Evolutionary conservation across 1,140 invertebrate species (phyloP).

Genomic region (Cyphomyrmex costatus): DNA sequence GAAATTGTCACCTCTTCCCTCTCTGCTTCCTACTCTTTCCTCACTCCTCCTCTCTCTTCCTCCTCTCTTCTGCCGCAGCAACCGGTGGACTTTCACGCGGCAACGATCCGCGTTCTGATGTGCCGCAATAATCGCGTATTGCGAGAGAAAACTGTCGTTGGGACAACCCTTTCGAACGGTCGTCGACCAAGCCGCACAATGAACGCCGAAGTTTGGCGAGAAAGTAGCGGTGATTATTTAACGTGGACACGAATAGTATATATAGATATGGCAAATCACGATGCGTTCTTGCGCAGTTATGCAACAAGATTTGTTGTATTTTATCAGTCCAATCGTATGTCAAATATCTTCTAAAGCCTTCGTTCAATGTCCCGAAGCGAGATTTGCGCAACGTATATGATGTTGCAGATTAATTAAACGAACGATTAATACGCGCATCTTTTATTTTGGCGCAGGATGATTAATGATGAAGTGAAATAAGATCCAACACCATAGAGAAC

Average conservation of each 20-base stretch:
- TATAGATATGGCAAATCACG: conserved; percentile 39
- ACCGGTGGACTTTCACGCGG: conserved; percentile 79
- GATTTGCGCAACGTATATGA: conserved; percentile 18
- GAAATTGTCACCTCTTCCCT: conserved; percentile 68
- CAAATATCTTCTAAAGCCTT: conserved; percentile 62
- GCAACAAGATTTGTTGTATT: conserved; percentile 27
- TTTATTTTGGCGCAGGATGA: background rate
- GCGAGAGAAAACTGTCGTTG: conserved; percentile 76
- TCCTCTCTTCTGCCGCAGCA: conserved; percentile 44
- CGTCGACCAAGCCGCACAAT: conserved; percentile 29
- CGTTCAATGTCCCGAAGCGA: background rate
- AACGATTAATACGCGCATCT: background rate
- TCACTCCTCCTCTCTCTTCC: conserved; percentile 50
- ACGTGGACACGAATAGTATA: conserved; percentile 9
- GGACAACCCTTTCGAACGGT: conserved; percentile 59
- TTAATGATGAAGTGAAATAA: background rate
- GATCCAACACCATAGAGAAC: background rate
- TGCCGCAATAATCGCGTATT: conserved; percentile 78
- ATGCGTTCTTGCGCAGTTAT: conserved; percentile 30
- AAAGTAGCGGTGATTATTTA: conserved; percentile 66
- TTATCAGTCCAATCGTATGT: conserved; percentile 33
- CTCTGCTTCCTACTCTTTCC: conserved; percentile 57
- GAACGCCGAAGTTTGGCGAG: conserved; percentile 63
- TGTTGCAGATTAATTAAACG: conserved; percentile 32
- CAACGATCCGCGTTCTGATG: conserved; percentile 76